Percentiles rank a stretch among this genome's conserved stretches.
These are phyloP conservation scores for Notothenia rossii DNA, from an alignment of 2,113 vertebrate genomes.

Conservation along the genomic window DNA sequence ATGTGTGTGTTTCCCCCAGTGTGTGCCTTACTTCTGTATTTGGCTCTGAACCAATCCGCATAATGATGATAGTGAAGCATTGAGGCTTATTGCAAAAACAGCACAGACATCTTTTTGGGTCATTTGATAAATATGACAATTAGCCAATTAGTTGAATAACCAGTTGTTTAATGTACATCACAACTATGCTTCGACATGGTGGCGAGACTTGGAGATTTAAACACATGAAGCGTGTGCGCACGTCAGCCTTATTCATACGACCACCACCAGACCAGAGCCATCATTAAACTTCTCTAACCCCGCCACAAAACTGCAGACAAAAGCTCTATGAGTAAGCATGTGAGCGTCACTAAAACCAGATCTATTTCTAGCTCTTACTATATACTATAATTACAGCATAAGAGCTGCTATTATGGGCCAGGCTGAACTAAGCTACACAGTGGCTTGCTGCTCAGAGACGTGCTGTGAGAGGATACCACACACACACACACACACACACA, in stretches of 20 bases:
- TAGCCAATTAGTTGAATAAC: constrained; percentile 26
- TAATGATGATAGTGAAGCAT: neutral
- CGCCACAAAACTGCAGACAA: constrained; percentile 29
- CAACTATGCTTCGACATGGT: neutral
- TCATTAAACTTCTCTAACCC: constrained; percentile 51
- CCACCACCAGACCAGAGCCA: constrained; percentile 47
- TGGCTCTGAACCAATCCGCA: constrained; percentile 5
- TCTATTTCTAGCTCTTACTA: constrained; percentile 72
- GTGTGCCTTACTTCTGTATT: constrained; percentile 2
- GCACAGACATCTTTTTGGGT: no score
- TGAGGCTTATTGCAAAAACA: neutral
- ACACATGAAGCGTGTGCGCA: constrained; percentile 40
- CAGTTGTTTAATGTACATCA: neutral
- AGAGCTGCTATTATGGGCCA: constrained; percentile 59
- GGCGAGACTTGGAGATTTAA: constrained; percentile 36
- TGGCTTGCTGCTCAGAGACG: constrained; percentile 3
- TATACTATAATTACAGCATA: constrained; percentile 74
- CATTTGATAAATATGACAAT: neutral
- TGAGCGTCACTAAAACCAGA: constrained; percentile 65
- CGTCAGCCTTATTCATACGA: constrained; percentile 70
- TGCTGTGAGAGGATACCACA: constrained; percentile 42
- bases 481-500: no score
- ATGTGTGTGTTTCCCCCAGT: neutral
- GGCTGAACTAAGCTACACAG: constrained; percentile 13
- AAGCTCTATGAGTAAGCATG: constrained; percentile 42